Base-by-base conservation (phyloP, 2,888 invertebrate genomes). In the Isoperla grammatica region DNA sequence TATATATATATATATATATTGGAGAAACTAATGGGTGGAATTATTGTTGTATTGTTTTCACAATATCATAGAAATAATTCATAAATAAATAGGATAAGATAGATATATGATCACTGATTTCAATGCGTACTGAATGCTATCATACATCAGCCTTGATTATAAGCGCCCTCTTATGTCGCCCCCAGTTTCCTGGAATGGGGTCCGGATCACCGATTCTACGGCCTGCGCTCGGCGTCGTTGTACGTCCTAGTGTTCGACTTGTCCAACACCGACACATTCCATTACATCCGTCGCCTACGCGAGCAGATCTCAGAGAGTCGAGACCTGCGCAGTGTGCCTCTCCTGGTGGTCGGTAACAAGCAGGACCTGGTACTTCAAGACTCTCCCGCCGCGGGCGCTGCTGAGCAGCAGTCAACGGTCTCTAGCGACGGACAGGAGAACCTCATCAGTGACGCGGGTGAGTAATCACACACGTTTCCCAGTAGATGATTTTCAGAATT, bases 161-260 rank as follows among this genome's bases (percentile, higher is more conserved):
- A n/a, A n/a, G n/a, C n/a, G n/a, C n/a, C n/a, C n/a, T n/a, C n/a
- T n/a, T n/a, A n/a, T n/a, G n/a, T 29, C 29, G 5, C 29, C 4
- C 92, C 92, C 75, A 90, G 94, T 13, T 86, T 92, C 74, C 89
- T 92, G 76, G 95, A 96, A 79, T 95, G 95, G 95, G 86, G 45
- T 2, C 45, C 88, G 2, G 88, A 90, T 70, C 87, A 85, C 71
- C 77, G 85, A n/a, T 87, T 85, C 72, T 90, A 89, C 72, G 90
- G 90, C 56, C 81, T 90, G 64, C 82, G 92, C 69, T 90, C 87
- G 69, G 92, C 92, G 69, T 92, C 90, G 29, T 94, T 95, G 13
- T 96, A 95, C 76, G 86, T 96, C 63, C 80, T 96, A 63, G 95
- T 96, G 59, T 96, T 93, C 75, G 96, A 96, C 76, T 82, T 95